Percentiles rank a stretch among this genome's conserved stretches.
phyloP scores from a whole-genome alignment of 1,140 invertebrate species.

The Lordiphosa mommai region DNA sequence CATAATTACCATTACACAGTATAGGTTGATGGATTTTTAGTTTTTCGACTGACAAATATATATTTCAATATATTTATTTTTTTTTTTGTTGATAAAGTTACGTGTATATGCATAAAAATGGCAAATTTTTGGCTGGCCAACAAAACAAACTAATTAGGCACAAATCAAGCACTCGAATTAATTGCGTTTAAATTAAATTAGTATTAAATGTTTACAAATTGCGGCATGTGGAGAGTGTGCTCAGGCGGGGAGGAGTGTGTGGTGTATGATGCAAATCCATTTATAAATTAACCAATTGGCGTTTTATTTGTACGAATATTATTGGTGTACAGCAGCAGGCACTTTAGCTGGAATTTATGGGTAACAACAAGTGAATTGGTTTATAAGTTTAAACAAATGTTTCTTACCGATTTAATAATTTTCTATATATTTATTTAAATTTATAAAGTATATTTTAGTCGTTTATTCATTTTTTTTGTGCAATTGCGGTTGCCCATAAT shows the following conservation, averaged over 20 bases:
- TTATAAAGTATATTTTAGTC: background rate
- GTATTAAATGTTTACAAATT: constrained; percentile 70
- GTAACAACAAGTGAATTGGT: background rate
- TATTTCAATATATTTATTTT: constrained; percentile 3
- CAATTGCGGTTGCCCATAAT: background rate
- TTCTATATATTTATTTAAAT: too few relatives aligned
- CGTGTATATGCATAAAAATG: constrained; percentile 18
- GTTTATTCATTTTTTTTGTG: background rate
- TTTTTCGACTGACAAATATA: background rate
- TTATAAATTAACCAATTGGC: constrained; percentile 64
- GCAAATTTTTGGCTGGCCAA: constrained; percentile 2
- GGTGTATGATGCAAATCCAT: constrained; percentile 16
- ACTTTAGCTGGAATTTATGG: constrained; percentile 1
- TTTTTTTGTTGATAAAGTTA: constrained; percentile 36
- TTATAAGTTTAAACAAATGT: background rate
- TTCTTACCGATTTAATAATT: too few relatives aligned
- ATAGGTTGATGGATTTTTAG: constrained; percentile 39
- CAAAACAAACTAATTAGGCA: constrained; percentile 17
- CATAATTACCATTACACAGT: constrained; percentile 19
- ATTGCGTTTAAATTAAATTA: constrained; percentile 76
- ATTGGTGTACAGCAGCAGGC: constrained; percentile 17
- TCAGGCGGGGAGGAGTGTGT: background rate
- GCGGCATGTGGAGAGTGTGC: constrained; percentile 28
- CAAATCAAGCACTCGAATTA: constrained; percentile 71
- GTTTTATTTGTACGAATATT: constrained; percentile 26